These are phyloP conservation scores for Strigamia transsilvanica DNA, from an alignment of 2,888 invertebrate genomes.

Conservation along the genomic window DNA sequence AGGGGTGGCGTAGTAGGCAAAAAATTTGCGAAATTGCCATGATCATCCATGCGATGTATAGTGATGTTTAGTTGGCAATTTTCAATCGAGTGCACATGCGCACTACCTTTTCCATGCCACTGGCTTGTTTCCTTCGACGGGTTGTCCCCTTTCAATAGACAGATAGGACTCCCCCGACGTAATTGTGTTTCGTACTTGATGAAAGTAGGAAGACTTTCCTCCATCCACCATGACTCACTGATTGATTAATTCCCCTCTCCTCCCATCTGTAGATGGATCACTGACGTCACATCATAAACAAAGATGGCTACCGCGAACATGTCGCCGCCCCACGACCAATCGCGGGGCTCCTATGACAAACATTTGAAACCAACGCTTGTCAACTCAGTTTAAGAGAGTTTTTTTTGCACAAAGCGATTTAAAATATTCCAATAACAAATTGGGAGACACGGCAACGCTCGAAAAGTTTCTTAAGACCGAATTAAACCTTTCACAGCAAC, in stretches of 20 bases:
- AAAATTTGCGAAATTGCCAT: conserved; percentile 39
- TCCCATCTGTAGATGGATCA: conserved; percentile 33
- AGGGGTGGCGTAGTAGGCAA: conserved; percentile 33
- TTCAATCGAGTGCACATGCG: conserved; percentile 46
- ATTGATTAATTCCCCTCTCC: conserved; percentile 52
- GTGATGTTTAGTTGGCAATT: conserved; percentile 41
- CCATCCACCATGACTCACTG: conserved; percentile 51
- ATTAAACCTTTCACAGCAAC: conserved; percentile 33
- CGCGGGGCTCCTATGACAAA: not conserved
- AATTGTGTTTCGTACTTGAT: conserved; percentile 54
- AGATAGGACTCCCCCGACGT: conserved; percentile 50
- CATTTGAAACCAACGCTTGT: conserved; percentile 38
- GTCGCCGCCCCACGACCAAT: conserved; percentile 49
- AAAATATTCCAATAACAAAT: conserved; percentile 45
- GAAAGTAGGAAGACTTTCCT: conserved; percentile 53
- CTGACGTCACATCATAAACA: conserved; percentile 51
- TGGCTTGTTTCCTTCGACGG: conserved; percentile 46
- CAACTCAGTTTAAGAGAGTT: conserved; percentile 13
- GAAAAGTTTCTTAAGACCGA: conserved; percentile 39
- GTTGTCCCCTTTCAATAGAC: conserved; percentile 47
- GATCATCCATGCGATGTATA: conserved; percentile 50
- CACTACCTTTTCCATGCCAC: conserved; percentile 50
- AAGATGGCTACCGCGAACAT: conserved; percentile 51
- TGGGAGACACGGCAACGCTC: conserved; percentile 36
- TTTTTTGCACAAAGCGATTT: conserved; percentile 1